A percentile compares a stretch with the other conserved stretches of the same genome.
phyloP scores from a whole-genome alignment of 2,888 invertebrate genomes.

The Luperina nickerlii region DNA sequence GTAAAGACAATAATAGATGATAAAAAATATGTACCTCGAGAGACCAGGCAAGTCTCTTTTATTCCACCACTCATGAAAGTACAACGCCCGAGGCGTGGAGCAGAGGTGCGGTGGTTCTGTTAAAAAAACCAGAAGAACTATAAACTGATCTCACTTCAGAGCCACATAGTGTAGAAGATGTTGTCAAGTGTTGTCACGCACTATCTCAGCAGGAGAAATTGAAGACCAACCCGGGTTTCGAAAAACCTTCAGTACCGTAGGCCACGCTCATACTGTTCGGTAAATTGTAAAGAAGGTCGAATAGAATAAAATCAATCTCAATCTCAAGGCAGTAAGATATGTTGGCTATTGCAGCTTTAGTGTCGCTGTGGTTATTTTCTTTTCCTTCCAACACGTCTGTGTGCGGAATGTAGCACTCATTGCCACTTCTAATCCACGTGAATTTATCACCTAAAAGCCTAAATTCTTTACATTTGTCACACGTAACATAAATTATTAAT shows the following conservation, averaged over 20 bases:
- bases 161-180: neutral
- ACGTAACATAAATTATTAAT: conserved; percentile 12
- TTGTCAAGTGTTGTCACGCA: neutral
- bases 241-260: too few relatives aligned
- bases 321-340: neutral
- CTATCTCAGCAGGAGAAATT: neutral
- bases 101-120: neutral
- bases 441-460: neutral
- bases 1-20: neutral
- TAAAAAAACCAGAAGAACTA: neutral
- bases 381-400: neutral
- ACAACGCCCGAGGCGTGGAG: neutral
- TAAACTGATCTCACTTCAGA: neutral
- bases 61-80: neutral
- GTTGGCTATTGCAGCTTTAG: neutral
- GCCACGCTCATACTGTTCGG: neutral
- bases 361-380: neutral
- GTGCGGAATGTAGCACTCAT: neutral
- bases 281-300: neutral
- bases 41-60: neutral
- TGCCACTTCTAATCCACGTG: neutral
- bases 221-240: too few relatives aligned
- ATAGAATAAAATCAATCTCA: neutral
- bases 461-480: neutral
- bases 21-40: neutral